phyloP scores from a whole-genome alignment of 2,797 vertebrate species.

The Ciconia nigra region DNA sequence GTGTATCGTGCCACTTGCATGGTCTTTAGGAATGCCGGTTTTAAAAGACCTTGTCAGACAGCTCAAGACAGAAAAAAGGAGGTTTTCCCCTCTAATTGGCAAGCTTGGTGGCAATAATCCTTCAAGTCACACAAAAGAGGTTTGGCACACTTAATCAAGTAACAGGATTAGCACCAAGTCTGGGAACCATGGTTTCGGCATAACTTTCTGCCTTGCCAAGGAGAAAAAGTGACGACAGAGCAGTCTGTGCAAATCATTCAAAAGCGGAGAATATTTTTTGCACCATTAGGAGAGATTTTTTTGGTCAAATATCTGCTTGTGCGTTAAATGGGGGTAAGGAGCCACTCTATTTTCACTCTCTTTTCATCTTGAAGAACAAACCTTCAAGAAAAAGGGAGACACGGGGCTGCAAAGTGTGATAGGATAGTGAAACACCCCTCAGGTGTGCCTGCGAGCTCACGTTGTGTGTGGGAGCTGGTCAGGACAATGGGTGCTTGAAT shows the following conservation, averaged over 20 bases:
- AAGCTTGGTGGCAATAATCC: slow-evolving; percentile 44
- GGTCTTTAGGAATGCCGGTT: neutral
- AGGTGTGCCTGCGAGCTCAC: neutral
- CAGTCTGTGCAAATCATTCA: neutral
- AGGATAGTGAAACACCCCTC: neutral
- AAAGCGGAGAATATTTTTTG: neutral
- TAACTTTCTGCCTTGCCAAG: slow-evolving; percentile 18
- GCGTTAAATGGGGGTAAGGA: neutral
- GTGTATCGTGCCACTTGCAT: neutral
- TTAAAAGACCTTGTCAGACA: neutral
- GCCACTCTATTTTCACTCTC: neutral
- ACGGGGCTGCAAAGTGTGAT: neutral
- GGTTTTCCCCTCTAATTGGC: neutral
- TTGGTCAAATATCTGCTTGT: neutral
- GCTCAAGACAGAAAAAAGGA: neutral
- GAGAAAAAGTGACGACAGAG: neutral
- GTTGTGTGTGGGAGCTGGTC: neutral
- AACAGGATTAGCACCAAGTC: slow-evolving; percentile 30
- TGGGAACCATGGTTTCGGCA: neutral
- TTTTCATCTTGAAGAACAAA: neutral
- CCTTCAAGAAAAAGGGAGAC: neutral
- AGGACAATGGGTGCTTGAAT: neutral
- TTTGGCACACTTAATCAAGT: slow-evolving; percentile 32
- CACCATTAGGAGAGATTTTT: neutral
- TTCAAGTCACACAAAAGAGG: slow-evolving; percentile 29